Base-by-base conservation (phyloP, 2,113 vertebrate genomes). In the Nothobranchius kuhntae region DNA sequence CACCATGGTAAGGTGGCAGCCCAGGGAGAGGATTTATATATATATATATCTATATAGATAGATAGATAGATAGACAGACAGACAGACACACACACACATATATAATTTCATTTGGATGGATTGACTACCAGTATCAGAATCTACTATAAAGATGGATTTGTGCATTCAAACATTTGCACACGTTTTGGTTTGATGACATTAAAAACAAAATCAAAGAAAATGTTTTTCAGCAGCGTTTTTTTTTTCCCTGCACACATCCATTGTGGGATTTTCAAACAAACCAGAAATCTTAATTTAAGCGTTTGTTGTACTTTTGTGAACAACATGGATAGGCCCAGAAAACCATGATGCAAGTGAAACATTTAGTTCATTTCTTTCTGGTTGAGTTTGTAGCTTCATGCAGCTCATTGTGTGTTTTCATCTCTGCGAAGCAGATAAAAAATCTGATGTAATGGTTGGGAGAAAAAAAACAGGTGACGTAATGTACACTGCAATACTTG, bases 401-500 rank as follows among this genome's bases (percentile, higher is more conserved):
- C 59, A 48, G 56, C 53, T 0, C 17, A 45, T 15, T 67, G 50
- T 53, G 53, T 61, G 65, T 77, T 69, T 71, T 61, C 67, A 77
- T 62, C 68, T 64, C 50, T 71, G 14, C 64, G 67, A 66, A 70
- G 54, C 30, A 75, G 73, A 82, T 73, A 56, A 82, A 78, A 86
- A 85, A 87, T 61, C 69, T 91, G 89, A 89, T 88, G 89, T 90
- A 87, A 91, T 89, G 86, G 17, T 57, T 75, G 46, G 30, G 30
- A 62, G 82, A 69, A 87, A 21, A 87, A 21, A 88, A 91, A 90
- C 82, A 90, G 82, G 73, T 91, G 90, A 91, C 87, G 88, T 91
- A 79, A 91, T 90, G 84, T 75, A 51, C 73, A 83, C 73, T 82
- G 87, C 86, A 85, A 78, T 81, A 77, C 75, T 30, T 79, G 64